Conservation (phyloP, 2,888 invertebrate species). For the Allygus modestus region DNA sequence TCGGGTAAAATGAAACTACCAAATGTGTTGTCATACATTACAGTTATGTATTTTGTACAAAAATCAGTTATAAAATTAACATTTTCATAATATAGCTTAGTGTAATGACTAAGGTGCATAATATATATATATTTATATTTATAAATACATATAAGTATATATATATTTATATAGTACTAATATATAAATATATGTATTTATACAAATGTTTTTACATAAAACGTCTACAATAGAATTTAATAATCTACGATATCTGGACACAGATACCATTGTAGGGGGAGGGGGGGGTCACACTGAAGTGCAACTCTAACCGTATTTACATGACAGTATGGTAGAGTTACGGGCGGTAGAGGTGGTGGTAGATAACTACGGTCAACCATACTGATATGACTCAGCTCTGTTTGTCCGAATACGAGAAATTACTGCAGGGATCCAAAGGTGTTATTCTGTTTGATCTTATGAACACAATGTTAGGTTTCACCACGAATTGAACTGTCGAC, state of each 20-base stretch:
- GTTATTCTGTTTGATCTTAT: not conserved
- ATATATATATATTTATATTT: slow-evolving; percentile 63
- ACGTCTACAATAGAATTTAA: slow-evolving; percentile 67
- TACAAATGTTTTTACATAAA: slow-evolving; percentile 61
- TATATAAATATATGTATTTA: slow-evolving; percentile 49
- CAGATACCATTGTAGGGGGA: slow-evolving; percentile 36
- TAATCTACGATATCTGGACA: slow-evolving; percentile 59
- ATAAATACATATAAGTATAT: slow-evolving; percentile 26
- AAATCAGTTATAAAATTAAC: slow-evolving; percentile 73
- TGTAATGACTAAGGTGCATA: slow-evolving; percentile 72
- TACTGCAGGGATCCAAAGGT: not conserved
- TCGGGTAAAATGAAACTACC: slow-evolving; percentile 14
- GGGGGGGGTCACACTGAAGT: slow-evolving; percentile 21
- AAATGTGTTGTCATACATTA: slow-evolving; percentile 66
- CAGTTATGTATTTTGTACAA: slow-evolving; percentile 73
- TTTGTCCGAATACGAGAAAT: slow-evolving; percentile 1
- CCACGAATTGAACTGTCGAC: not conserved
- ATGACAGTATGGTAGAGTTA: slow-evolving; percentile 17
- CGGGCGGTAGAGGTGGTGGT: not conserved
- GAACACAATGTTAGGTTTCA: slow-evolving; percentile 9
- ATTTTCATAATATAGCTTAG: slow-evolving; percentile 72
- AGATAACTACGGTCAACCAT: not conserved
- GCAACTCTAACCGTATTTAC: slow-evolving; percentile 25
- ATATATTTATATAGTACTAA: slow-evolving; percentile 42
- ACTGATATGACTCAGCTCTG: slow-evolving; percentile 25